These are phyloP conservation scores for Scopus umbretta DNA, from an alignment of 2,113 vertebrate genomes.

Conservation along the genomic window DNA sequence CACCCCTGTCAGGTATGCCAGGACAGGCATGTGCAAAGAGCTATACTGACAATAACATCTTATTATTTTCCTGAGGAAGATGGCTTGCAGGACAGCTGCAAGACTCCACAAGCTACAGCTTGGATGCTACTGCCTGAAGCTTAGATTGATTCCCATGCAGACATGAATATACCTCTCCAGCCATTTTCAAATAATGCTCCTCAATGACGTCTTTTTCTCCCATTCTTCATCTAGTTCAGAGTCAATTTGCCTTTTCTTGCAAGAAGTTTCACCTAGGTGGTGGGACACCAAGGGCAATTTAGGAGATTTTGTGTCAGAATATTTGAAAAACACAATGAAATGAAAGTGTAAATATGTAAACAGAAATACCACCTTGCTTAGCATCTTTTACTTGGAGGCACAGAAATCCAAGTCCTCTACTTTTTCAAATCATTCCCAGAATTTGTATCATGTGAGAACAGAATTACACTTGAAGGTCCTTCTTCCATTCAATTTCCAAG, in stretches of 20 bases:
- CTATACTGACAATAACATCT: neutral
- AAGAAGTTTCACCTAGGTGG: neutral
- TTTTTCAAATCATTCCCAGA: neutral
- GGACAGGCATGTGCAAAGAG: neutral
- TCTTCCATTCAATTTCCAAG: neutral
- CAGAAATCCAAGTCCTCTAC: neutral
- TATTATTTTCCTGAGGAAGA: neutral
- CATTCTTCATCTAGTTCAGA: neutral
- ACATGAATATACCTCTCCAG: neutral
- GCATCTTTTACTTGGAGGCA: neutral
- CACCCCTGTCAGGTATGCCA: neutral
- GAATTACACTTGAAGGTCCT: neutral
- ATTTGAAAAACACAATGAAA: neutral
- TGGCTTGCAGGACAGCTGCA: neutral
- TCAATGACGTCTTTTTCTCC: neutral
- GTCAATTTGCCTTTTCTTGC: neutral
- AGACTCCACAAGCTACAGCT: neutral
- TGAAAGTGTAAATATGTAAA: neutral
- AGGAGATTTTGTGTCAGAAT: neutral
- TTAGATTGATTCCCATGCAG: neutral
- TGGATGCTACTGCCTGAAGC: neutral
- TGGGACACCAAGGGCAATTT: neutral
- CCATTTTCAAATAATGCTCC: neutral
- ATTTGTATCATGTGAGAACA: neutral
- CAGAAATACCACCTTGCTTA: neutral